A percentile compares a stretch with the other conserved stretches of the same genome.
phyloP scores from a whole-genome alignment of 1,140 invertebrate species.

The Drosophila setifemur region DNA sequence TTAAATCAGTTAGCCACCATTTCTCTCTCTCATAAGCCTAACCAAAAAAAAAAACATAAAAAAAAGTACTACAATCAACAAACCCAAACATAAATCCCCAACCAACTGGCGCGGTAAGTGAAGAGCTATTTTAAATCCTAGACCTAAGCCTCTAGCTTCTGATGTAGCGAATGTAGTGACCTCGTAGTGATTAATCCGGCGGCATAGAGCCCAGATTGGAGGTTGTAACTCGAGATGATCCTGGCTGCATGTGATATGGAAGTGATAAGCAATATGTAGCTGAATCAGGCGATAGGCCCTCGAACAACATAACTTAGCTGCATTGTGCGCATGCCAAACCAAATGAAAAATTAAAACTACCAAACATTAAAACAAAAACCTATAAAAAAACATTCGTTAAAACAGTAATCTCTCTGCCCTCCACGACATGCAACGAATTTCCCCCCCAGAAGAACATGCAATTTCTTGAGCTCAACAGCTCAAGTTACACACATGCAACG shows the following conservation, averaged over 20 bases:
- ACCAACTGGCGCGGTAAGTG: conserved; percentile 74
- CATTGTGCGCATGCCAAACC: conserved; percentile 69
- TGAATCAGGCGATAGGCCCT: conserved; percentile 41
- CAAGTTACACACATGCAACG: conserved; percentile 24
- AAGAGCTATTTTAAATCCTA: conserved; percentile 62
- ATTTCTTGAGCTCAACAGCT: not conserved
- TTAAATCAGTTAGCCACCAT: conserved; percentile 25
- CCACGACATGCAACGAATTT: conserved; percentile 52
- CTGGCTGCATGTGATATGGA: conserved; percentile 42
- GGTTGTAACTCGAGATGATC: conserved; percentile 16
- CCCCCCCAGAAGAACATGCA: conserved; percentile 21
- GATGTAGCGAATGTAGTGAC: conserved; percentile 55
- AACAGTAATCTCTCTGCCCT: not conserved
- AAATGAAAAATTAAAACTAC: conserved; percentile 37
- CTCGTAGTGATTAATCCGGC: conserved; percentile 32
- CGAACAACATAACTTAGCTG: conserved; percentile 49
- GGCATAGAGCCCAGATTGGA: conserved; percentile 14
- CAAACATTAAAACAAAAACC: conserved; percentile 20
- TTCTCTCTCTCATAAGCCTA: conserved; percentile 47
- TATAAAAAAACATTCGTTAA: not conserved
- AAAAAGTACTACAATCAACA: conserved; percentile 63
- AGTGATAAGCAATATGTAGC: conserved; percentile 43
- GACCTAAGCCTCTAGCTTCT: conserved; percentile 34
- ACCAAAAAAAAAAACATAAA: conserved; percentile 23
- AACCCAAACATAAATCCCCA: conserved; percentile 17